Evolutionary conservation across 2,888 invertebrate species (phyloP).

Genomic region (Thymelicus sylvestris): DNA sequence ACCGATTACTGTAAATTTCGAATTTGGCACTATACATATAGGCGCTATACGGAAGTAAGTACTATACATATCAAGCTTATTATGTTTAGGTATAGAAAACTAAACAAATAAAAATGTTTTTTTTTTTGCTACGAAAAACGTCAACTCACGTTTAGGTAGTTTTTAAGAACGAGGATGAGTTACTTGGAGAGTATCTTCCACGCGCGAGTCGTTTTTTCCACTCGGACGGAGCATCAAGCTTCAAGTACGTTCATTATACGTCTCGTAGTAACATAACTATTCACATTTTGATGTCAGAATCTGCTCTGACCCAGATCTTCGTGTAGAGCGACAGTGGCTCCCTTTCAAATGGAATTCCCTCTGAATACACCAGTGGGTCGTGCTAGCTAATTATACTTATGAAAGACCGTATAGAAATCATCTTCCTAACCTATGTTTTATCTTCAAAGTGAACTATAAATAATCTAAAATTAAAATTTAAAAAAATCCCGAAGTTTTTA

Average conservation of each 20-base stretch:
- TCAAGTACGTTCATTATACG: conserved; percentile 17
- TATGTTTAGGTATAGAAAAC: too few species aligned
- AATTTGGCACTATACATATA: too few species aligned
- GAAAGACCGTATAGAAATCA: conserved; percentile 13
- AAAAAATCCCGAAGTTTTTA: too few species aligned
- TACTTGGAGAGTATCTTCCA: neutral
- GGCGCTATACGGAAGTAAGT: too few species aligned
- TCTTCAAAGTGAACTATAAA: neutral
- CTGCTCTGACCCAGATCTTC: conserved; percentile 25
- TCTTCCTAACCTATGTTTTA: neutral
- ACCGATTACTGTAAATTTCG: too few species aligned
- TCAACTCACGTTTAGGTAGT: neutral
- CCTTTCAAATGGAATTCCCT: conserved; percentile 27
- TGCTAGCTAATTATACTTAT: conserved; percentile 26
- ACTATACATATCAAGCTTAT: too few species aligned
- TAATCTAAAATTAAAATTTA: too few species aligned
- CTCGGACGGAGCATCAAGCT: conserved; percentile 6
- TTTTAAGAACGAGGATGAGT: neutral
- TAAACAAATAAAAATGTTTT: too few species aligned
- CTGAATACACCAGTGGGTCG: conserved; percentile 13
- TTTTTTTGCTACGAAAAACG: neutral
- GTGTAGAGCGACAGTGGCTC: conserved; percentile 20
- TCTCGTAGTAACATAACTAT: conserved; percentile 16
- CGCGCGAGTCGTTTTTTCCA: conserved; percentile 4
- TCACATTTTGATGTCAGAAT: conserved; percentile 26